These are phyloP conservation scores for Anarhynchus alexandrinus DNA, from an alignment of 2,113 vertebrate species.

Conservation along the genomic window DNA sequence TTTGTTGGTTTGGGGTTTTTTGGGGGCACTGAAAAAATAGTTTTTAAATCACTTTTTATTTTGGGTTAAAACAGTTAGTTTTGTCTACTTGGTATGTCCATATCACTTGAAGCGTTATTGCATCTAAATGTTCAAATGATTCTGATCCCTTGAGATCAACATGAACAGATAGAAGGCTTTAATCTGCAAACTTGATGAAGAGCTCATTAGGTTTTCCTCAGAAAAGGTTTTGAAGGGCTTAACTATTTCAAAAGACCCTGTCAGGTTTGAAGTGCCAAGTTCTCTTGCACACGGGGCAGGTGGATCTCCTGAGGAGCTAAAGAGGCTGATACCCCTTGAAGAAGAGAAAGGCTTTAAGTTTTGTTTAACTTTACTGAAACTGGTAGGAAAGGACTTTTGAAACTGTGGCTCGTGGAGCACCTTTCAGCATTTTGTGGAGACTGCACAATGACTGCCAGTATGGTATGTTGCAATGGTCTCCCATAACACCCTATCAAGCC, in stretches of 20 bases:
- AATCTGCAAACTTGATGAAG: neutral
- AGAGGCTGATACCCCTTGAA: neutral
- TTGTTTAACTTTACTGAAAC: neutral
- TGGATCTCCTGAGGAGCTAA: neutral
- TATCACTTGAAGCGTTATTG: neutral
- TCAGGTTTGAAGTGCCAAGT: neutral
- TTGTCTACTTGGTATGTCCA: neutral
- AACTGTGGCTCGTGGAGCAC: neutral
- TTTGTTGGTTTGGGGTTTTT: neutral
- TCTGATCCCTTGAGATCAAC: neutral
- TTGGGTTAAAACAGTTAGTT: neutral
- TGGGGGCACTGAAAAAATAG: neutral
- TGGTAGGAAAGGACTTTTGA: neutral
- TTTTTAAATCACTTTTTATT: neutral
- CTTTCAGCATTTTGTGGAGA: neutral
- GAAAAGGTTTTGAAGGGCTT: neutral
- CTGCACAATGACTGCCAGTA: neutral
- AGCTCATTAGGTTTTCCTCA: neutral
- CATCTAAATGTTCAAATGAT: neutral
- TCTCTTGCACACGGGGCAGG: neutral
- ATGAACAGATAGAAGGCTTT: neutral
- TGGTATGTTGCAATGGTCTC: neutral
- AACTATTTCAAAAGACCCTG: neutral
- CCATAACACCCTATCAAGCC: neutral
- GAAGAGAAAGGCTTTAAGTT: neutral